phyloP scores from a whole-genome alignment of 2,888 invertebrate genomes.

The Petrolisthes cinctipes region DNA sequence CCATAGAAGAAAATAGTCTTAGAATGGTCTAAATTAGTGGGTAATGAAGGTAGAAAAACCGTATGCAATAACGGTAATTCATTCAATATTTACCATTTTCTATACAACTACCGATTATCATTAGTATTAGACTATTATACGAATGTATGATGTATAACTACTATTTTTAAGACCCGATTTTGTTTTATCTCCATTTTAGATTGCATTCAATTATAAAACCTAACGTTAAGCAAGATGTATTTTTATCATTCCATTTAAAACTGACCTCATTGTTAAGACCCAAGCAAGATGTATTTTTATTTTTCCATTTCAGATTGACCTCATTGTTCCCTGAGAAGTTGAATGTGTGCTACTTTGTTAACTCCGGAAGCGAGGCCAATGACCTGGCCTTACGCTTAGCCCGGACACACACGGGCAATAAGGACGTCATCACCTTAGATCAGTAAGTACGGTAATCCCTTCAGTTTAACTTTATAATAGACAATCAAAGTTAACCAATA shows the following conservation, averaged over 20 bases:
- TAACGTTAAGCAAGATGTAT: background rate
- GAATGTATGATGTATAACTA: too few species aligned
- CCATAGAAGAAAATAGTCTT: too few species aligned
- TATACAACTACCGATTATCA: too few species aligned
- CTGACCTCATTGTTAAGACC: background rate
- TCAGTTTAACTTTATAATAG: too few species aligned
- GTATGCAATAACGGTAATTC: too few species aligned
- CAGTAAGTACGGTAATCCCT: constrained; percentile 80
- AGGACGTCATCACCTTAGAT: constrained; percentile 92
- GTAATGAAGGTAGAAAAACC: too few species aligned
- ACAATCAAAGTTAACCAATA: too few species aligned
- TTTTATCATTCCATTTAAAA: background rate
- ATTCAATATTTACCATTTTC: too few species aligned
- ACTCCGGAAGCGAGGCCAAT: constrained; percentile 99
- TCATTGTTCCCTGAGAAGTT: constrained; percentile 48
- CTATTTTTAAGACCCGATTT: too few species aligned
- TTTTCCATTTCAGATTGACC: constrained; percentile 40
- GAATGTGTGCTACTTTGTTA: constrained; percentile 82
- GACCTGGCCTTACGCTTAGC: constrained; percentile 95
- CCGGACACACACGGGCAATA: constrained; percentile 86
- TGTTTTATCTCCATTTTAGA: background rate
- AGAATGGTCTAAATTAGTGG: too few species aligned
- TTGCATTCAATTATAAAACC: background rate
- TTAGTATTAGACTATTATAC: too few species aligned
- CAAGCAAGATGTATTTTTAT: background rate